Evolutionary conservation across 2,113 vertebrate species (phyloP), one percentile per base, ranked within the genome.

Genomic region (Podiceps cristatus): DNA sequence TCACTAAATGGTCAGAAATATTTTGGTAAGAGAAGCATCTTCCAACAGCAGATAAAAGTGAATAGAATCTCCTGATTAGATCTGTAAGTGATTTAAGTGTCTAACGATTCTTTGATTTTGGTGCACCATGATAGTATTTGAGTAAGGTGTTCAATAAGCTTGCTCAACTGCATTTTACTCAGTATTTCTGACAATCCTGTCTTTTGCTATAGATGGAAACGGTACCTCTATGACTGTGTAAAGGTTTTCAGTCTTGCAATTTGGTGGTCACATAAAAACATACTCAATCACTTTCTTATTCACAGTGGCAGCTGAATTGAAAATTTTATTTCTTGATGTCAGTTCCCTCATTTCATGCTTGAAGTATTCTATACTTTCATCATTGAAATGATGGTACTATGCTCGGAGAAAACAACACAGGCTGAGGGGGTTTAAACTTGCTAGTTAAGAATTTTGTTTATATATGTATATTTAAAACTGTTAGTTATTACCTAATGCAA

Each of bases 301-400:
- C 87, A 89, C 66, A 79, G 62, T 24, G 25, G 31, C 40, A 94
- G 42, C 23, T 92, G 81, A 94, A 95, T 59, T 42, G 64, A 87
- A 84, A 95, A 91, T 55, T 93, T 91, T 90, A 85, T 94, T 94
- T 93, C 73, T 85, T 95, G 17, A 90, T 95, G 77, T 93, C 66
- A 85, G 42, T 90, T 92, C 67, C 37, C 35, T 93, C 71, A 82
- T 96, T 95, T 90, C 82, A 88, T 73, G 86, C 78, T 92, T 90
- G 66, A 96, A 92, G 40, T 86, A 59, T n/a, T 94, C 23, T 60
- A 18, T 76, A 79, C 77, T 92, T 95, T 88, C 85, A 74, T 85
- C n/a, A 95, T 83, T 60, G 58, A 92, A 92, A 82, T 64, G 23
- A 79, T 67, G 58, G 53, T 95, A 35, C 42, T 37, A 25, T 63